phyloP scores from a whole-genome alignment of 1,140 invertebrate species.

The Micrasema minimum region DNA sequence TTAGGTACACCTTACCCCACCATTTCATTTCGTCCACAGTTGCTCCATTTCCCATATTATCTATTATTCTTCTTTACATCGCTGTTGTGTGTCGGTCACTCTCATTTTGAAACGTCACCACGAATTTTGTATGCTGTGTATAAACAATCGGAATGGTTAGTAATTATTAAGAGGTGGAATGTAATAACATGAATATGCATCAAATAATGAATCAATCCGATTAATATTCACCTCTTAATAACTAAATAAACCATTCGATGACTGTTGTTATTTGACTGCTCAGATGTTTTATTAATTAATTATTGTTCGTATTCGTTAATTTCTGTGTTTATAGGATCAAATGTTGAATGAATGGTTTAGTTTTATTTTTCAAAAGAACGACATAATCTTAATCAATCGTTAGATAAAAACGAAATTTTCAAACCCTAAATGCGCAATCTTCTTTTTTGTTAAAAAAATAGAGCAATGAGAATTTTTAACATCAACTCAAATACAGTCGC shows the following conservation, averaged over 20 bases:
- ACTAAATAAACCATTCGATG: conserved; percentile 12
- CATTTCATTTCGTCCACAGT: conserved; percentile 42
- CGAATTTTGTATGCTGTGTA: conserved; percentile 46
- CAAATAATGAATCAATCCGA: neutral
- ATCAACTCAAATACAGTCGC: no score
- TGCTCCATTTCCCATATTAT: conserved; percentile 52
- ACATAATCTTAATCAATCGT: no score
- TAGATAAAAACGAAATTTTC: no score
- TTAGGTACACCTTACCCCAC: conserved; percentile 78
- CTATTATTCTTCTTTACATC: conserved; percentile 54
- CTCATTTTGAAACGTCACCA: conserved; percentile 48
- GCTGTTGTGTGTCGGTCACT: conserved; percentile 53
- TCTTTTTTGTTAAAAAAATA: no score
- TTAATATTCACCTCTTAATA: conserved; percentile 2
- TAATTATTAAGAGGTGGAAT: neutral
- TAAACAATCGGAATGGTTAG: conserved; percentile 11
- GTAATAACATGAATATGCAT: neutral
- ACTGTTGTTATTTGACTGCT: conserved; percentile 18
- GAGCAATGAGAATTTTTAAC: no score
- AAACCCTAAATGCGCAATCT: no score
- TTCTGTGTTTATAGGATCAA: conserved; percentile 8
- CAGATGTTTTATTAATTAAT: conserved; percentile 22
- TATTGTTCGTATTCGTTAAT: conserved; percentile 30
- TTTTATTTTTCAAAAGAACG: neutral
- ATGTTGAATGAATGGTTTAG: conserved; percentile 1